These are phyloP conservation scores for Cydia splendana DNA, from an alignment of 1,140 invertebrate species.

Conservation along the genomic window DNA sequence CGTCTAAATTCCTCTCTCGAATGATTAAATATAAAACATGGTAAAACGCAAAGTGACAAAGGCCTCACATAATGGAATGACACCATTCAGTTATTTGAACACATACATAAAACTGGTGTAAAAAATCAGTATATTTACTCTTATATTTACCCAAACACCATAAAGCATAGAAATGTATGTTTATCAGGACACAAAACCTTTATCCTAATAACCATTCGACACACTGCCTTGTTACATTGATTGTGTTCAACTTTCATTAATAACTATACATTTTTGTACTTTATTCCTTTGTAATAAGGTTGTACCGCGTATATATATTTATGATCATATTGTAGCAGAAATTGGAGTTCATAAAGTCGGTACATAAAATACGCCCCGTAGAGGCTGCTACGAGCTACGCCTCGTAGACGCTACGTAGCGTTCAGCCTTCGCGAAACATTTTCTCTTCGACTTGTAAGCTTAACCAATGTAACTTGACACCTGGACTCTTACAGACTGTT, in stretches of 20 bases:
- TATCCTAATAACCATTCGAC: neutral
- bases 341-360: conserved; percentile 24
- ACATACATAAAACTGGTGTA: no score
- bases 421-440: neutral
- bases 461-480: no score
- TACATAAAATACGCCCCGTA: conserved; percentile 25
- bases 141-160: conserved; percentile 2
- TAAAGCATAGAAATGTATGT: neutral
- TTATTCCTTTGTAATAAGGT: neutral
- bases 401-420: conserved; percentile 17
- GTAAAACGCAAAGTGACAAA: no score
- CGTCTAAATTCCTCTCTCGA: no score
- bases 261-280: neutral
- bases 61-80: no score
- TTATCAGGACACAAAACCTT: neutral
- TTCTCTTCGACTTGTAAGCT: neutral
- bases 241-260: neutral
- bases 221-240: neutral
- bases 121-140: neutral
- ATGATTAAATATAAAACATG: no score
- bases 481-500: no score
- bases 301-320: neutral
- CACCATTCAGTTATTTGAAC: no score
- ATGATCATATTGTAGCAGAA: neutral
- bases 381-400: conserved; percentile 12